phyloP scores from a whole-genome alignment of 2,888 invertebrate genomes.

The Patella depressa region DNA sequence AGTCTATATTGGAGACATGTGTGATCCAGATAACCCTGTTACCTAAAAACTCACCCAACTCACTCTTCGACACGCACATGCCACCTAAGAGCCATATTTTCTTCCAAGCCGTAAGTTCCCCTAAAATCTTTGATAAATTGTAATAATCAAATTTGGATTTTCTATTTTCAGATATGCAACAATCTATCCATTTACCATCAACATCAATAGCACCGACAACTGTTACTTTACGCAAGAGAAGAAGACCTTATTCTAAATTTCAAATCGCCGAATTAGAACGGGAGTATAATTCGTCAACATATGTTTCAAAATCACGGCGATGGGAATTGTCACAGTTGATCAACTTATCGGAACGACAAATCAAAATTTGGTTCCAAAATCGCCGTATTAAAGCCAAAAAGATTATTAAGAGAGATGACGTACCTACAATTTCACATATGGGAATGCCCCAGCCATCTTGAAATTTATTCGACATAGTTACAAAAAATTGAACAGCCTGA shows the following conservation, averaged over 20 bases:
- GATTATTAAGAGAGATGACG: constrained; percentile 58
- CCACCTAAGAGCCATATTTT: not conserved
- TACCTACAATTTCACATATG: constrained; percentile 42
- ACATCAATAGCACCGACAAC: constrained; percentile 64
- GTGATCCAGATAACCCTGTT: too few relatives aligned
- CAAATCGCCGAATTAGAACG: constrained; percentile 97
- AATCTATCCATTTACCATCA: constrained; percentile 61
- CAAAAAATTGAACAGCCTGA: too few relatives aligned
- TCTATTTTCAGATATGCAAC: constrained; percentile 59
- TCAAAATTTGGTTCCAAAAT: constrained; percentile 71
- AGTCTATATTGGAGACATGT: too few relatives aligned
- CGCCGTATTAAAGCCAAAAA: constrained; percentile 70
- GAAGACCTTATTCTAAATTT: constrained; percentile 98
- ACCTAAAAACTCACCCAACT: too few relatives aligned
- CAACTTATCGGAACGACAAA: constrained; percentile 76
- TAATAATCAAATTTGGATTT: constrained; percentile 15
- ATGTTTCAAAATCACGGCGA: constrained; percentile 97
- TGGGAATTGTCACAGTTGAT: constrained; percentile 97
- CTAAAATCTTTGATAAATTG: not conserved
- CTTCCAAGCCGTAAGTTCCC: not conserved
- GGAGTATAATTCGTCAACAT: constrained; percentile 97
- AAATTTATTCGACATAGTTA: not conserved
- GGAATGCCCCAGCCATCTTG: constrained; percentile 22
- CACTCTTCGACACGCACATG: too few relatives aligned
- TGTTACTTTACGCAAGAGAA: constrained; percentile 81